Conservation (phyloP, 2,113 vertebrate species). For the Empidonax alnorum region DNA sequence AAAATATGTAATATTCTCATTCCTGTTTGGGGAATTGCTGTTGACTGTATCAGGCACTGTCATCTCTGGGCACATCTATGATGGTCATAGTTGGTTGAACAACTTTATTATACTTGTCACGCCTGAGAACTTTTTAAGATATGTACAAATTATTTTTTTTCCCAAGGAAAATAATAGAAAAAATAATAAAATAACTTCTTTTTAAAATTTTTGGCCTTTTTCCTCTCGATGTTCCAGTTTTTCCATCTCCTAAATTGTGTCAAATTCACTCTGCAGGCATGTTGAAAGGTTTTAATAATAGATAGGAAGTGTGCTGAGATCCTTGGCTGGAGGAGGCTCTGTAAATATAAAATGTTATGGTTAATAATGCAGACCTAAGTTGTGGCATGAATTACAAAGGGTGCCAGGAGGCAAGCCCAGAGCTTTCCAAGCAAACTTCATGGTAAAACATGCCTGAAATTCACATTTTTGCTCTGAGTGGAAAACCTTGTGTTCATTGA, state of each 20-base stretch:
- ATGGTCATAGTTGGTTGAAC: background rate
- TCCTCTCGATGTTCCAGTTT: background rate
- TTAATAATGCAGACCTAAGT: slow-evolving; percentile 1
- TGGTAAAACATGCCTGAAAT: slow-evolving; percentile 4
- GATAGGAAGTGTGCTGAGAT: background rate
- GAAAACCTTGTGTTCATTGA: background rate
- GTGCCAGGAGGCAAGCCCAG: background rate
- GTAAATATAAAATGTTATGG: background rate
- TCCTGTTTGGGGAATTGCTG: background rate
- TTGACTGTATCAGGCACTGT: background rate
- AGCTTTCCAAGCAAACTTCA: background rate
- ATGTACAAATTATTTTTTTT: background rate
- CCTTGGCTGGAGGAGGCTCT: background rate
- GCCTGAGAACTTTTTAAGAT: background rate
- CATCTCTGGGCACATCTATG: background rate
- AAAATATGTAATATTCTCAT: background rate
- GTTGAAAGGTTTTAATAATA: slow-evolving; percentile 7
- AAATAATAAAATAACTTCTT: background rate
- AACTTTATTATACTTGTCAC: background rate
- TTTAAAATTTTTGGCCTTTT: background rate
- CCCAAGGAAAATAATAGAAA: background rate
- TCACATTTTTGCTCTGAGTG: background rate
- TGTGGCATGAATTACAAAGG: background rate
- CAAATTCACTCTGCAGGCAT: background rate
- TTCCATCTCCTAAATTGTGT: background rate